Base-by-base conservation (phyloP, 1,140 invertebrate species). In the Scaptomyza graminum region DNA sequence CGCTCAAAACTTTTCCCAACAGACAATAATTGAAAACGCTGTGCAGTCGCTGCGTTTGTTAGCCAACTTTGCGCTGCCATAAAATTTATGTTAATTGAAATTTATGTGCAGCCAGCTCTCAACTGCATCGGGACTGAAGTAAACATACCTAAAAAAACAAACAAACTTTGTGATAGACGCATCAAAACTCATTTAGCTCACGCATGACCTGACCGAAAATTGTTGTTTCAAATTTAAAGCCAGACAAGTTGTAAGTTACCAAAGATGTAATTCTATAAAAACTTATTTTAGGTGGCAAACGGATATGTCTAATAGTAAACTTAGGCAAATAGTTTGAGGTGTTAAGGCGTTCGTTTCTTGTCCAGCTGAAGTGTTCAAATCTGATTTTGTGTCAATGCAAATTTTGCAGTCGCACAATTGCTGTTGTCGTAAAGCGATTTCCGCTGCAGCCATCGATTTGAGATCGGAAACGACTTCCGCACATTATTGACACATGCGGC, bases 11-110 rank as follows among this genome's bases (percentile, higher is more conserved):
- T 79, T 88, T 79, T 76, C 50, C 50, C 64, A 46, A 34, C 76
- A 79, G 61, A 87, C 72, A 79, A 87, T 79, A 89, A 83, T 89
- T 89, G 84, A 87, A 89, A 87, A 79, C 70, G 75, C 63, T 66
- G 62, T 47, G 61, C 51, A 65, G 41, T 55, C 28, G 59, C 49
- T 43, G 74, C 47, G 54, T 71, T 65, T 75, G 74, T 68, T 70
- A 37, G 47, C 71, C 46, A 88, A 87, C 79, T 88, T 88, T 62
- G 39, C 44, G 67, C 62, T 51, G 66, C 55, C 78, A 79, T 79
- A 63, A 82, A 87, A 87, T 88, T 76, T 79, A 87, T 88, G 82
- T 88, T 87, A 87, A 87, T 87, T 87, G 83, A 83, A 87, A 87
- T 87, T 83, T 79, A 87, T 88, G 83, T 79, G 64, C 74, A 50